Evolutionary conservation across 2,113 vertebrate species (phyloP), one percentile per base, ranked within the genome.

Genomic region (Albula goreensis): DNA sequence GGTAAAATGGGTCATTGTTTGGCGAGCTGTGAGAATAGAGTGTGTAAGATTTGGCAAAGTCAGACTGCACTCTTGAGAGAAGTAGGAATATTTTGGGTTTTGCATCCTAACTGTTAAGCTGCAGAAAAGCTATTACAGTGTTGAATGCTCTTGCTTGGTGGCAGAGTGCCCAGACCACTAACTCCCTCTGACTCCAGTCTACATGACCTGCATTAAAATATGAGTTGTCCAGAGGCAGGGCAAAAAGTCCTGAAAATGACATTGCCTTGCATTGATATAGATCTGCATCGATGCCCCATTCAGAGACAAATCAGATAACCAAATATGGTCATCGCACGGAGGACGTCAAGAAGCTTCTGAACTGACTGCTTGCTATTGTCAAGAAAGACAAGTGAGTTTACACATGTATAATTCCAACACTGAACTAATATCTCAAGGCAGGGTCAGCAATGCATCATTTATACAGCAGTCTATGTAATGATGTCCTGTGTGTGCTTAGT

Each of bases 201-300:
- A 66, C 66, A 81, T 70, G 79, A 63, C 77, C 84, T 70, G 22
- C n/a, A 79, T 79, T 77, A 51, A 63, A 84, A 87, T 57, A 80
- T n/a, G 8, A 74, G 81, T 57, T 51, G 74, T 81, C 78, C 51
- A 57, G 51, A 78, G 85, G 60, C 31, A 48, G 31, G 60, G 22
- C 25, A 19, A 25, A 49, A 22, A 60, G 25, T 11, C 31, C 48
- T 17, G 48, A 85, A 60, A 50, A 52, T 9, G 49, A 80, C 66
- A 66, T 50, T 25, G 49, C 41, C 41, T 50, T 80, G 41, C 25
- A 22, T 77, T 48, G 15, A 17, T 63, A 31, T n/a, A n/a, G 31
- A 74, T 74, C 70, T 74, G 1, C n/a, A 74, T 31, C n/a, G 22
- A 25, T 74, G 8, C 22, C n/a, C n/a, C 70, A 74, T 31, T 74